Percentiles rank a stretch among this genome's conserved stretches.
phyloP scores from a whole-genome alignment of 1,140 invertebrate species.

The Mya arenaria region DNA sequence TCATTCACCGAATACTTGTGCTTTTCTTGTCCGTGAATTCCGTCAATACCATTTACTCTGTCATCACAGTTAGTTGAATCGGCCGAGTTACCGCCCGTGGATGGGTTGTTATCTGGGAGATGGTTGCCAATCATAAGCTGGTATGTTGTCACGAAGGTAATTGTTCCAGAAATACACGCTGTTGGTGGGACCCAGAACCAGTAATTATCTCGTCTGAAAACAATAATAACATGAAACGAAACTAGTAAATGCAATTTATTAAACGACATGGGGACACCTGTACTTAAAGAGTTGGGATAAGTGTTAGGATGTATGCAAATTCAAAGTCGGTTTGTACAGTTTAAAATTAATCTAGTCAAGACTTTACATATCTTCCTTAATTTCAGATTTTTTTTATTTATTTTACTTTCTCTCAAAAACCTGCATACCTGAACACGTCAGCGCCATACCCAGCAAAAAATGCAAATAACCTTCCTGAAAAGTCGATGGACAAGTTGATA shows the following conservation, averaged over 20 bases:
- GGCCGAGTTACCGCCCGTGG: no score
- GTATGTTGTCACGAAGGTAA: slow-evolving; percentile 15
- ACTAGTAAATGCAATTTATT: not conserved
- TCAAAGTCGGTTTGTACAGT: not conserved
- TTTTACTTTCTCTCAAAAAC: not conserved
- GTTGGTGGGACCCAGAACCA: slow-evolving; percentile 49
- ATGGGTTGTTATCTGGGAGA: slow-evolving; percentile 4
- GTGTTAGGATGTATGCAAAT: not conserved
- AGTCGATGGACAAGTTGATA: slow-evolving; percentile 29
- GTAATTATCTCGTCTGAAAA: no score
- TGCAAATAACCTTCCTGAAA: slow-evolving; percentile 1
- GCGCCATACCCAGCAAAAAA: slow-evolving; percentile 2
- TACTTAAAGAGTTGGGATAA: not conserved
- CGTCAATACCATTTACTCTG: no score
- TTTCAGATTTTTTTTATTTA: not conserved
- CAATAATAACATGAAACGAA: not conserved
- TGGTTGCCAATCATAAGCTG: slow-evolving; percentile 50
- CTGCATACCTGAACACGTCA: slow-evolving; percentile 19
- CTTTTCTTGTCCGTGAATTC: no score
- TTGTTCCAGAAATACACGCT: slow-evolving; percentile 11
- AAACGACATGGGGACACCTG: not conserved
- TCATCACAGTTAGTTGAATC: no score
- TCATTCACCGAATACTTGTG: no score
- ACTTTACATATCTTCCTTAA: not conserved
- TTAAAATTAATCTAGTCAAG: not conserved